A percentile compares a stretch with the other conserved stretches of the same genome.
These are phyloP conservation scores for Microcebus murinus DNA, from an alignment of 2,113 vertebrate genomes.

Conservation along the genomic window DNA sequence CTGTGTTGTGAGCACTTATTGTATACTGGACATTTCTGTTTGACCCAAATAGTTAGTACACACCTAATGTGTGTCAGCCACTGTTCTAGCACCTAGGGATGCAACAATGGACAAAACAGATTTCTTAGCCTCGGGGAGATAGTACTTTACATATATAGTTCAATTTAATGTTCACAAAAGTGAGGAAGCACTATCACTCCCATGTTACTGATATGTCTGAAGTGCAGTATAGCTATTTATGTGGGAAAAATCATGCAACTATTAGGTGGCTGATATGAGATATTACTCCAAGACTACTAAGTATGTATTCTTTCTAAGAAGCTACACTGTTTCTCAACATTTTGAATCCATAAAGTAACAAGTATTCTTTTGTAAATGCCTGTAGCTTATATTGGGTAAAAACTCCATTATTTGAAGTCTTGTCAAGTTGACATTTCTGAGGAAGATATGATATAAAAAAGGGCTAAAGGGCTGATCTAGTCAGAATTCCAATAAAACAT, in stretches of 20 bases:
- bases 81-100: background rate
- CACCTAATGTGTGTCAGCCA: background rate
- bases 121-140: background rate
- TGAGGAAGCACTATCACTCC: background rate
- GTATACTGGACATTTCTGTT: background rate
- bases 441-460: constrained; percentile 27
- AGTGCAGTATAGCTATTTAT: background rate
- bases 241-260: background rate
- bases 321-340: background rate
- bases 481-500: constrained; percentile 24
- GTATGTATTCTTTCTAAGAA: background rate
- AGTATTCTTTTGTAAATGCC: background rate
- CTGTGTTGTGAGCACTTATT: background rate
- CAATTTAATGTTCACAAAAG: background rate
- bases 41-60: background rate
- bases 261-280: background rate
- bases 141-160: background rate
- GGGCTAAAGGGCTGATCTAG: background rate
- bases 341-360: background rate
- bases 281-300: background rate
- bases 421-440: constrained; percentile 30
- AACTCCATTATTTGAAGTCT: background rate
- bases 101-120: background rate
- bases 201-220: background rate
- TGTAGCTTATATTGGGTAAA: background rate